Conservation (phyloP, 1,140 invertebrate genomes). For the Hesperophylax magnus region DNA sequence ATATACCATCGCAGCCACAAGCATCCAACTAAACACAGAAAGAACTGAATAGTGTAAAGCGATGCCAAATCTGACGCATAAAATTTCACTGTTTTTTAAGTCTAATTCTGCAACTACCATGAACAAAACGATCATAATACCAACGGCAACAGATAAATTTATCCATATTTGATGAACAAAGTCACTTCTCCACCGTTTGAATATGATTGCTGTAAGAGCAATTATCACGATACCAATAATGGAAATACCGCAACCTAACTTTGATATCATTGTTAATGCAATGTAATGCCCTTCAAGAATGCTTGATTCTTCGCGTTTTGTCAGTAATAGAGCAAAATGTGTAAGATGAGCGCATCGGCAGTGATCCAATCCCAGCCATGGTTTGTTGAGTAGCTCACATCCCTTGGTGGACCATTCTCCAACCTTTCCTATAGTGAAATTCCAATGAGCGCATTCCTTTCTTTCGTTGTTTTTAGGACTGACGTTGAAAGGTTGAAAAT, state of each 20-base stretch:
- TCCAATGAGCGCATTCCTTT: slow-evolving; percentile 67
- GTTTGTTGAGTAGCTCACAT: slow-evolving; percentile 57
- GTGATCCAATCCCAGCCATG: slow-evolving; percentile 61
- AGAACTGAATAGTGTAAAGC: slow-evolving; percentile 67
- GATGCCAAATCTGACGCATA: slow-evolving; percentile 65
- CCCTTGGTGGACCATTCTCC: slow-evolving; percentile 66
- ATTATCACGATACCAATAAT: slow-evolving; percentile 65
- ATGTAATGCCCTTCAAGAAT: slow-evolving; percentile 21
- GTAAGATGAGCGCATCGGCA: slow-evolving; percentile 69
- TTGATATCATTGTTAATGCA: slow-evolving; percentile 63
- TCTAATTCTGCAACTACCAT: slow-evolving; percentile 61
- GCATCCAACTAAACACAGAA: slow-evolving; percentile 70
- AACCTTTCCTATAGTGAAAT: slow-evolving; percentile 61
- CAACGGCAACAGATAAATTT: slow-evolving; percentile 66
- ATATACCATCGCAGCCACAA: slow-evolving; percentile 67
- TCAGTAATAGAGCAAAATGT: slow-evolving; percentile 67
- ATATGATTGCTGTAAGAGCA: slow-evolving; percentile 64
- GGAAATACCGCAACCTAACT: slow-evolving; percentile 66
- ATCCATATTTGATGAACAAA: slow-evolving; percentile 70
- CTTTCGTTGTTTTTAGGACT: slow-evolving; percentile 59
- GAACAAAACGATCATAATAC: slow-evolving; percentile 63
- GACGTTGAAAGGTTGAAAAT: slow-evolving; percentile 60
- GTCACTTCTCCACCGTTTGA: slow-evolving; percentile 67
- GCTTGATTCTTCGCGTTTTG: slow-evolving; percentile 49
- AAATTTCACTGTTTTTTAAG: slow-evolving; percentile 60